Conservation (phyloP, 2,797 vertebrate species). For the Crax fasciolata region DNA sequence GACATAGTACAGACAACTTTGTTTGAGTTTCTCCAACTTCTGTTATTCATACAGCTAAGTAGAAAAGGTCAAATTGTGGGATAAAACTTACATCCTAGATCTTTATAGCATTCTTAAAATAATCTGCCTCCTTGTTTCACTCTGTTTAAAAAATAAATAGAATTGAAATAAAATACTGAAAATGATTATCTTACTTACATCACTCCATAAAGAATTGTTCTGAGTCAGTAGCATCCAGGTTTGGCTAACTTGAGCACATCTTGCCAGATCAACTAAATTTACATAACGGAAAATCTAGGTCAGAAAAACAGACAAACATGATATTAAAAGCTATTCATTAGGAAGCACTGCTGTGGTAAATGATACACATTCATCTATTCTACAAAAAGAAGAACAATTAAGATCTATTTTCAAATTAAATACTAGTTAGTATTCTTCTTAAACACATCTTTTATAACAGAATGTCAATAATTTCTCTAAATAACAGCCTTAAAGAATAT, state of each 20-base stretch:
- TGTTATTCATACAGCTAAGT: not conserved
- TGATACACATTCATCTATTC: not conserved
- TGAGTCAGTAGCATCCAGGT: slow-evolving; percentile 78
- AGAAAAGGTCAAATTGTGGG: not conserved
- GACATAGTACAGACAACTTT: not conserved
- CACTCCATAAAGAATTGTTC: slow-evolving; percentile 74
- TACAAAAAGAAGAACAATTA: not conserved
- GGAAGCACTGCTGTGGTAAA: not conserved
- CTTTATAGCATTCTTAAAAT: not conserved
- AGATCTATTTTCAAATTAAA: not conserved
- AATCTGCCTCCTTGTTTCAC: not conserved
- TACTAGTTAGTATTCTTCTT: not conserved
- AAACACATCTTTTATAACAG: not conserved
- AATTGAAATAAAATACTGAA: not conserved
- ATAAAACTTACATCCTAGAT: not conserved
- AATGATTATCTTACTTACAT: slow-evolving; percentile 65
- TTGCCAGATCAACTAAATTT: slow-evolving; percentile 72
- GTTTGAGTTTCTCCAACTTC: not conserved
- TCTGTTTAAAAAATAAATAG: not conserved
- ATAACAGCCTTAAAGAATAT: not conserved
- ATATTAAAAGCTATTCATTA: not conserved
- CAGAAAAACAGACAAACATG: slow-evolving; percentile 31
- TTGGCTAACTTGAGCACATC: slow-evolving; percentile 76
- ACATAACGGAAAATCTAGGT: slow-evolving; percentile 77
- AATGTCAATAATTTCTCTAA: not conserved